Evolutionary conservation across 2,797 vertebrate species (phyloP), one percentile per base, ranked within the genome.

Genomic region (Threskiornis aethiopicus): DNA sequence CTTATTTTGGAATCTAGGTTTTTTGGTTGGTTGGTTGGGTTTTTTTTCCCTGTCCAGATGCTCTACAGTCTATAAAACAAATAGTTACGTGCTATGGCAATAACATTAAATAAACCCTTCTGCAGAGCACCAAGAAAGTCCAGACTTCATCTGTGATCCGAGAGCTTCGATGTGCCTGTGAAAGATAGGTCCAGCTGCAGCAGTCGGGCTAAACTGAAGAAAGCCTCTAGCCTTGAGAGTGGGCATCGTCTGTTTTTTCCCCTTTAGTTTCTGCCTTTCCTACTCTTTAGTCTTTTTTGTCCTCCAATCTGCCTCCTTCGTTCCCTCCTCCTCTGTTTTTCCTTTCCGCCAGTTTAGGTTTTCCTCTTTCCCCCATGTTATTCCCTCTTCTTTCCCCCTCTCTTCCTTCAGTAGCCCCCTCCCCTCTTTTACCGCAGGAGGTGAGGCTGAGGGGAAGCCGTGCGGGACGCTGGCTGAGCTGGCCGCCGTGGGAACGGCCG

Each of bases 171-270:
- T 15, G 5, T 65, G 41, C 13, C 5, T 28, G 20, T 71, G 71
- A 51, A 82, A 71, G 18, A n/a, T 15, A 44, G 58, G n/a, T 71
- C 44, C 37, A 64, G 6, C 49, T 75, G 35, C 54, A 75, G 44
- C 33, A 19, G n/a, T 26, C 61, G 61, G 70, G 9, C 0, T 13
- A 31, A 64, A 11, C 20, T 65, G 59, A 47, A 58, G 55, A n/a
- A 93, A 86, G 39, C 25, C 35, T 64, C 19, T 9, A 54, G 26
- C 51, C 33, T 58, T 58, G 42, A 31, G 33, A 71, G 10, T 35
- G 39, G 24, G 12, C 42, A 58, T 26, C 0, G 0, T 28, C 77
- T 37, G 11, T 5, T 33, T 71, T 42, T 42, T 46, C 15, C 21
- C 10, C 7, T 69, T 93, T 58, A 8, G 10, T 29, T 87, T 49